Evolutionary conservation across 2,113 vertebrate genomes (phyloP), one percentile per base, ranked within the genome.

Genomic region (Lycocorax pyrrhopterus): DNA sequence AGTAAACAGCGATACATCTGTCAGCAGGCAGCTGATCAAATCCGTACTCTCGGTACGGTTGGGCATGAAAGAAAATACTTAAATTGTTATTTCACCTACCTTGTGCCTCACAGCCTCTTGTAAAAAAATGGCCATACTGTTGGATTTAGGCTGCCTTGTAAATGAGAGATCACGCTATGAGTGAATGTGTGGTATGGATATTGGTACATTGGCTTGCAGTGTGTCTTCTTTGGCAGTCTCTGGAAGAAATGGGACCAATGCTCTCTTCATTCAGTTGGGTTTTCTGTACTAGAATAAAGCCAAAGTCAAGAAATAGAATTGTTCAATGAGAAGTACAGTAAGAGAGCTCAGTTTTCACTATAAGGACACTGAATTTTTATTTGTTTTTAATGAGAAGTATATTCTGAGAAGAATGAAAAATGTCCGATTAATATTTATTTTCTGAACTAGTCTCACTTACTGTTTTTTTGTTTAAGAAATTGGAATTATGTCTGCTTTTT

Each of bases 61-160:
- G 93, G 56, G 73, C 62, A 95, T 97, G 90, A 97, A 97, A 97
- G 94, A 91, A 97, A 90, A 98, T 59, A 33, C n/a, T 93, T 6
- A 1, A 37, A n/a, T 37, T 7, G 6, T 64, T 69, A 13, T 51
- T 87, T 90, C 33, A 69, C 53, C 49, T 66, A 10, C 41, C 67
- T 89, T 60, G 52, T 22, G 32, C 32, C 29, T n/a, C 43, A 9
- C 37, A 86, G 85, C 41, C 59, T 79, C 32, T 71, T 29, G 37
- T 87, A 37, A 89, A 84, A 71, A 37, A 86, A 90, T 77, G 92
- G 81, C 91, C 74, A 87, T 74, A 51, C 87, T 96, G 59, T 30
- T 92, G 95, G 97, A 96, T 96, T 91, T 96, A 98, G 97, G 59
- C 89, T 93, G 90, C 89, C 97, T 94, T 51, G 68, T 96, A 92